Base-by-base conservation (phyloP, 2,113 vertebrate genomes). In the Toxostoma redivivum region DNA sequence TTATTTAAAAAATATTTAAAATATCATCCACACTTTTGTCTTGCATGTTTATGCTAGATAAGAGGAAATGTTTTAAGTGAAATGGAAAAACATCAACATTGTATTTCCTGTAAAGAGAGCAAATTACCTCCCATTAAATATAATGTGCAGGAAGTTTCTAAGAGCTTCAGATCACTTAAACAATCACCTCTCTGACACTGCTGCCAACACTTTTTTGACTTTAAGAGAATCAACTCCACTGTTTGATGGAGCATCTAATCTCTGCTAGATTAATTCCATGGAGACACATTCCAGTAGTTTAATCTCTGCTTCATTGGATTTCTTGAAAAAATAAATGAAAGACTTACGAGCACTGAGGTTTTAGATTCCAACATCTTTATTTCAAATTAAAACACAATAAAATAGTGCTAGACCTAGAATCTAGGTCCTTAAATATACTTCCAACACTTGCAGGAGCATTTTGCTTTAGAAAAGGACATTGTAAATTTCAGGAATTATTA, bases 1-100 rank as follows among this genome's bases (percentile, higher is more conserved):
- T 95, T 92, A 92, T 76, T n/a, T 35, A 57, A 91, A 81, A 60
- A 35, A 9, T 17, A 22, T 86, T 93, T 54, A 69, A 93, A 92
- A 58, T 88, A 79, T 91, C 48, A 83, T 74, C 79, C 83, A 14
- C 28, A 51, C 14, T 93, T 92, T 79, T 87, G 48, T 76, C 38
- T 42, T 48, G 25, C 45, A 50, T 88, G 66, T 95, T 96, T 86
- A 94, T 79, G 33, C 12, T 71, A 88, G 79, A 83, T 91, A 88
- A 95, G 80, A 84, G 31, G 42, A 90, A 97, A 95, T 44, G 21
- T 94, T 86, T 92, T 88, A n/a, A 84, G 72, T 78, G 72, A 84
- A 78, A 88, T 78, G 50, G 44, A 91, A 85, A 92, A 88, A 25
- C 42, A 81, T 62, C 51, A 48, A 66, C 71, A 51, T 76, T 90